Conservation (phyloP, 2,113 vertebrate species). For the Dipodomys merriami region DNA sequence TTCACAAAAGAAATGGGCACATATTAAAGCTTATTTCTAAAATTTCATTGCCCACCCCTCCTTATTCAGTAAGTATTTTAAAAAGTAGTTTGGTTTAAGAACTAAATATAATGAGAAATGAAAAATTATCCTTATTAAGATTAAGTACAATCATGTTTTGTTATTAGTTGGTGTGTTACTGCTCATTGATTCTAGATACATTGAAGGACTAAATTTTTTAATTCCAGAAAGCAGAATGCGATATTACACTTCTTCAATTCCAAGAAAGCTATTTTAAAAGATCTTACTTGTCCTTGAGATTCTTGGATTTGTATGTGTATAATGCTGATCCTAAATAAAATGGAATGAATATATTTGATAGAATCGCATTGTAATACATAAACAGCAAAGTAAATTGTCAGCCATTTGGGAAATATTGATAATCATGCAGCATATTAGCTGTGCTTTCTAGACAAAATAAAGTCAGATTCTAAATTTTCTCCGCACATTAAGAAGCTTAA, state of each 20-base stretch:
- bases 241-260: conserved; percentile 9
- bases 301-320: conserved; percentile 32
- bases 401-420: conserved; percentile 36
- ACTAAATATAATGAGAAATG: conserved; percentile 8
- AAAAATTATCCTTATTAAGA: background rate
- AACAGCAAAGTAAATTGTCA: conserved; percentile 30
- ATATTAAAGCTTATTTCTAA: conserved; percentile 95
- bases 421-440: background rate
- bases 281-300: conserved; percentile 18
- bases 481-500: background rate
- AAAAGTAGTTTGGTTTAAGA: conserved; percentile 34
- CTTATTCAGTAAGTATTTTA: conserved; percentile 95
- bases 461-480: conserved; percentile 7
- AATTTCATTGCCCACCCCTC: conserved; percentile 97
- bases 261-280: conserved; percentile 26
- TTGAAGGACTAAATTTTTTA: conserved; percentile 51
- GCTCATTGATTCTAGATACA: background rate
- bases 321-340: conserved; percentile 10
- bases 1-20: conserved; percentile 91
- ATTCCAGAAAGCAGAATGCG: conserved; percentile 38
- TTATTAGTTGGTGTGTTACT: background rate
- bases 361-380: background rate
- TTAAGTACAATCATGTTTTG: conserved; percentile 7
- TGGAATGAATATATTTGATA: background rate
- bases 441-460: background rate